Evolutionary conservation across 2,797 vertebrate species (phyloP).

Genomic region (Harpagifer antarcticus): DNA sequence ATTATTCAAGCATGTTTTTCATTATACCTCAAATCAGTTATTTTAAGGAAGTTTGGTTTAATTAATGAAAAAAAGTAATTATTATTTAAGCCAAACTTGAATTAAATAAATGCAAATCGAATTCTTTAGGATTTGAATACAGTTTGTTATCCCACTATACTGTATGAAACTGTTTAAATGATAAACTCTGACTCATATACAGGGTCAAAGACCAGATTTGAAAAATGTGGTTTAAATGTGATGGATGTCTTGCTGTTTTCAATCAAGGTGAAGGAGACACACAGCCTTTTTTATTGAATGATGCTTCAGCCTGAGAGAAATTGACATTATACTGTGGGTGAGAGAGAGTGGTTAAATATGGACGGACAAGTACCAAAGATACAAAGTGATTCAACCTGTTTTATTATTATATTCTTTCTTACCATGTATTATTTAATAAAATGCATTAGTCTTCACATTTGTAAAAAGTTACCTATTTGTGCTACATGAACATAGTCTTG

Average conservation of each 20-base stretch:
- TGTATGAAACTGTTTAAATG: conserved; percentile 8
- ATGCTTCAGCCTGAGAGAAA: conserved; percentile 32
- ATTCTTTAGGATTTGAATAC: background rate
- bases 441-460: background rate
- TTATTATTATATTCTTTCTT: background rate
- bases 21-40: too few species aligned
- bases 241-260: conserved; percentile 35
- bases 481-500: background rate
- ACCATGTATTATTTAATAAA: conserved; percentile 7
- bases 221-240: conserved; percentile 26
- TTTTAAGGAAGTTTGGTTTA: background rate
- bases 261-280: conserved; percentile 52
- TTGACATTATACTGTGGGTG: conserved; percentile 30
- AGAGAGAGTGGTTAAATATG: background rate
- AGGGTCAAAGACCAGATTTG: conserved; percentile 1
- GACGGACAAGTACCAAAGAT: background rate
- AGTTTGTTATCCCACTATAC: background rate
- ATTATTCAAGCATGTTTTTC: too few species aligned
- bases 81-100: background rate
- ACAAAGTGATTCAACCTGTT: background rate
- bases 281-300: conserved; percentile 30
- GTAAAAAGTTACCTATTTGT: background rate
- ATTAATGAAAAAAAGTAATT: background rate
- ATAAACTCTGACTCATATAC: background rate
- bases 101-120: background rate